These are phyloP conservation scores for Muscidifurax raptorellus DNA, from an alignment of 1,140 invertebrate genomes.

Conservation along the genomic window DNA sequence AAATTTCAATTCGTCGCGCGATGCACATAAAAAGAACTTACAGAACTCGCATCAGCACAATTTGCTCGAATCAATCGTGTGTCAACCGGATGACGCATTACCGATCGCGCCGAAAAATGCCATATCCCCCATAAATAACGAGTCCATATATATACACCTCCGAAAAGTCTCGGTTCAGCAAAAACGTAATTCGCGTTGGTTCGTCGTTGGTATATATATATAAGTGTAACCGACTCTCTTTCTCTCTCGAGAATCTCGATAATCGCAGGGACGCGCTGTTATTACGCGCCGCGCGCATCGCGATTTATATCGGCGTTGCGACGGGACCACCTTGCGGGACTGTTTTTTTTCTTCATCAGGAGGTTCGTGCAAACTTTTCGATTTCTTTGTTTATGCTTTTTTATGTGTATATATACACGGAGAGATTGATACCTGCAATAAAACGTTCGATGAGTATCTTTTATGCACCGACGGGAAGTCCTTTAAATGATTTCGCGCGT, in stretches of 20 bases:
- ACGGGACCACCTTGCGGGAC: slow-evolving; percentile 2
- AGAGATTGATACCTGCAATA: too few relatives aligned
- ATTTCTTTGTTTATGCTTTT: background rate
- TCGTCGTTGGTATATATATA: background rate
- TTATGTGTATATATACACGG: too few relatives aligned
- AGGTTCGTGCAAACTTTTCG: background rate
- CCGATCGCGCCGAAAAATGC: background rate
- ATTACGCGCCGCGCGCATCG: background rate
- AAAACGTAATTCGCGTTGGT: background rate
- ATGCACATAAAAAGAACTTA: background rate
- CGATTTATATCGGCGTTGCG: background rate
- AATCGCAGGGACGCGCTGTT: background rate
- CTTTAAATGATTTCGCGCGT: background rate
- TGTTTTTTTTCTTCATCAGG: background rate
- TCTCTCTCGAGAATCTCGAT: background rate
- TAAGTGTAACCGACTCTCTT: background rate
- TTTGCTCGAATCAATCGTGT: background rate
- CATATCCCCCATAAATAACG: background rate
- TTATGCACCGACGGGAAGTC: background rate
- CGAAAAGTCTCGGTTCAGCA: background rate
- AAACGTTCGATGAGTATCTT: too few relatives aligned
- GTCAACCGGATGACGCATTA: background rate
- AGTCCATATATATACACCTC: background rate
- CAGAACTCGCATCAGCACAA: too few relatives aligned
- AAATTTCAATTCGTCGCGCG: background rate